Conservation (phyloP, 2,888 invertebrate genomes). For the Hybos culiciformis region DNA sequence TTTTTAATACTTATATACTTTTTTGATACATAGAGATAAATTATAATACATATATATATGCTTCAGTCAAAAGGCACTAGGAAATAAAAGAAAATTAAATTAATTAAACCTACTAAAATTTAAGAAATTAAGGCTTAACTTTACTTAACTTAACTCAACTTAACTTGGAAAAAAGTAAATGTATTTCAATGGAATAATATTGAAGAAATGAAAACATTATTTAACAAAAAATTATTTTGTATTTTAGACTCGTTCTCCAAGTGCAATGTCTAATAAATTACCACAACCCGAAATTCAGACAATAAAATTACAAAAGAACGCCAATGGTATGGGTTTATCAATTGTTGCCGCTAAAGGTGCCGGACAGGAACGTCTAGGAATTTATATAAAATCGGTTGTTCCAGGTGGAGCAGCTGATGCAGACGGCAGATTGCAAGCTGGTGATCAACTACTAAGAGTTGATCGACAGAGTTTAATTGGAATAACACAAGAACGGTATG, state of each 20-base stretch:
- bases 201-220: neutral
- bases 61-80: no score
- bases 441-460: conserved; percentile 92
- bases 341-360: conserved; percentile 94
- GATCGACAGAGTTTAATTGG: conserved; percentile 91
- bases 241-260: conserved; percentile 46
- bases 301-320: conserved; percentile 84
- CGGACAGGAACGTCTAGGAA: conserved; percentile 74
- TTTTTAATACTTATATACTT: no score
- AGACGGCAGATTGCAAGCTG: conserved; percentile 89
- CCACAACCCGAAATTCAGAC: conserved; percentile 64
- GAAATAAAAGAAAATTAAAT: no score
- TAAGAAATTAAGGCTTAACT: no score
- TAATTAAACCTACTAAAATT: no score
- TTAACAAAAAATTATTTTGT: conserved; percentile 10
- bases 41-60: no score
- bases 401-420: conserved; percentile 84
- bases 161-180: no score
- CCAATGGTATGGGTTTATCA: conserved; percentile 94
- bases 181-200: neutral
- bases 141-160: no score
- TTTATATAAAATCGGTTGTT: conserved; percentile 98
- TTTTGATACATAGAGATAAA: no score
- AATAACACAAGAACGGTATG: conserved; percentile 61
- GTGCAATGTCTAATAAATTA: conserved; percentile 47